Evolutionary conservation across 2,888 invertebrate genomes (phyloP).

Genomic region (Archips xylosteana): DNA sequence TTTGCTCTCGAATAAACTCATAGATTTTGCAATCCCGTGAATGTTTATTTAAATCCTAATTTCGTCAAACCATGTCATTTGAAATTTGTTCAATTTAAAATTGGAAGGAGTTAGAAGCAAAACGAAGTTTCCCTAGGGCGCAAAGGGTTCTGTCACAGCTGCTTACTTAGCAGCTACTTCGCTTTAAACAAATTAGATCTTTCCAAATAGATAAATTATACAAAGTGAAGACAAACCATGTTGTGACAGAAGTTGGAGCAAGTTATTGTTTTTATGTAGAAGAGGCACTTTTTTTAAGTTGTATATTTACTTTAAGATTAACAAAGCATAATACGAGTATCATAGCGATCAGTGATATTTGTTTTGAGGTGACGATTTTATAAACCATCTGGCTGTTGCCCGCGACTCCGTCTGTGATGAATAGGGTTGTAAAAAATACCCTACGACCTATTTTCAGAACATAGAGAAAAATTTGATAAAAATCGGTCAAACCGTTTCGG

Average conservation of each 20-base stretch:
- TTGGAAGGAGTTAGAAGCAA: constrained; percentile 34
- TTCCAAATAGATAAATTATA: not conserved
- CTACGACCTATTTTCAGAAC: no score
- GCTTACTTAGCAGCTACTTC: constrained; percentile 22
- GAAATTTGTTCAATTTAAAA: constrained; percentile 41
- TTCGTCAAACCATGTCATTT: constrained; percentile 32
- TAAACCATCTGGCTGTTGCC: no score
- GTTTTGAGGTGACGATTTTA: no score
- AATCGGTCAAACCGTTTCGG: no score
- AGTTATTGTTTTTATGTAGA: not conserved
- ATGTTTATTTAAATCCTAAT: constrained; percentile 32
- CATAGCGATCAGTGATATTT: no score
- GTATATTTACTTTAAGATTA: no score
- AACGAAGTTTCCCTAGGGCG: constrained; percentile 35
- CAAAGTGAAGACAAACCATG: not conserved
- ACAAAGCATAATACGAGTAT: no score
- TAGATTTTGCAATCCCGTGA: constrained; percentile 13
- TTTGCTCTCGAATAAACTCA: not conserved
- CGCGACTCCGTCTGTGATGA: no score
- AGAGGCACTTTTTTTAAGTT: not conserved
- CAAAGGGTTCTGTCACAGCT: constrained; percentile 34
- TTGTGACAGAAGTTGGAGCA: not conserved
- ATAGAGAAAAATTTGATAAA: no score
- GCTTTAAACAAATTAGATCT: constrained; percentile 2
- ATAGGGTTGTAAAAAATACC: no score